These are phyloP conservation scores for Mimumesa dahlbomi DNA, from an alignment of 2,888 invertebrate genomes.

Conservation along the genomic window DNA sequence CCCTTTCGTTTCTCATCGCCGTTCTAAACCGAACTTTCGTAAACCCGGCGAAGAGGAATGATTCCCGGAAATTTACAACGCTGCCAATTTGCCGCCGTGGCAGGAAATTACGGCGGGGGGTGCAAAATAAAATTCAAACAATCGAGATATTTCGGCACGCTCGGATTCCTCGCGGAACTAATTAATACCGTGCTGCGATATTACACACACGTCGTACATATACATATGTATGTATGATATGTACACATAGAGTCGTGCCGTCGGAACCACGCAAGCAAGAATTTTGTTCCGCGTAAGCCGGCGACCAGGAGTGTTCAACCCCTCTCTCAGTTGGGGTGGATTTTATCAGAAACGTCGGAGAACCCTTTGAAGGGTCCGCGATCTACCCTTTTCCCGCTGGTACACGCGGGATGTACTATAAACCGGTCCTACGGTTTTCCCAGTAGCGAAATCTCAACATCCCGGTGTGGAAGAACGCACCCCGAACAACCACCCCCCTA, in stretches of 20 bases:
- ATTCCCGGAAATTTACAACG: too few relatives aligned
- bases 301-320: slow-evolving; percentile 29
- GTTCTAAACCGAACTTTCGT: too few relatives aligned
- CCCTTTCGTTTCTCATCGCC: too few relatives aligned
- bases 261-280: slow-evolving; percentile 43
- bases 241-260: slow-evolving; percentile 48
- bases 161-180: too few relatives aligned
- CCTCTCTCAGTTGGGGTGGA: slow-evolving; percentile 44
- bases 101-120: not conserved
- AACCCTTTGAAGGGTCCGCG: slow-evolving; percentile 50
- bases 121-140: not conserved
- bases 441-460: slow-evolving; percentile 55
- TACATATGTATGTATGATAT: too few relatives aligned
- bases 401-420: slow-evolving; percentile 14
- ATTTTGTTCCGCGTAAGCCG: slow-evolving; percentile 48
- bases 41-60: too few relatives aligned
- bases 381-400: slow-evolving; percentile 41
- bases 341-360: slow-evolving; percentile 60
- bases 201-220: slow-evolving; percentile 58
- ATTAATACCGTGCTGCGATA: slow-evolving; percentile 51
- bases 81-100: too few relatives aligned
- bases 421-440: slow-evolving; percentile 43
- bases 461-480: slow-evolving; percentile 43
- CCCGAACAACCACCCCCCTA: slow-evolving; percentile 33
- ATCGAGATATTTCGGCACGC: too few relatives aligned